Base-by-base conservation (phyloP, 2,797 vertebrate genomes). In the Chlorospingus flavigularis region DNA sequence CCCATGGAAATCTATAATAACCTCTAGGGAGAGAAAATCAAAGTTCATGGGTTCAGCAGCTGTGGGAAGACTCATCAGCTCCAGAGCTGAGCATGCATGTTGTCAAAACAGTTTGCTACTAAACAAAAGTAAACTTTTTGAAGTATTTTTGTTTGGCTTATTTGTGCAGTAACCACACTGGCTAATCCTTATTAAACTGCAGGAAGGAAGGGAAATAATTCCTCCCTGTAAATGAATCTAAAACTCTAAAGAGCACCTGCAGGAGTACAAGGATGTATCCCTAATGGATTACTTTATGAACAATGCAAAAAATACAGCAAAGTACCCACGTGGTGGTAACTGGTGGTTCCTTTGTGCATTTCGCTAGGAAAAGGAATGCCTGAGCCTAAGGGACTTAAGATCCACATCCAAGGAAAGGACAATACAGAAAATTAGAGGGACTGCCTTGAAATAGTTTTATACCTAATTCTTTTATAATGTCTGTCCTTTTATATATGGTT, bases 1-100 rank as follows among this genome's bases (percentile, higher is more conserved):
- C 28, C 23, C 67, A 24, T 77, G 70, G 39, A 94, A 95, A 94
- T 88, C 90, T 61, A 66, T 94, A 88, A 72, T 33, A 88, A 66
- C 33, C 71, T 79, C 70, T 76, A 42, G 50, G 66, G 80, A 81
- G 28, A 45, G n/a, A 86, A 90, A 91, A 92, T 86, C 62, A 68
- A 86, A 93, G 60, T 83, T 91, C 42, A 15, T 1, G 2, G 17
- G 45, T 76, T 89, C 18, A n/a, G 15, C 76, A n/a, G 23, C 66
- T 3, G 5, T 66, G 47, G 92, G 74, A 93, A 88, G 54, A 61
- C 85, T 85, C 79, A 76, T 55, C 89, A 90, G 43, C 39, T 65
- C 30, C 54, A 79, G 79, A 91, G 77, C 80, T 80, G 68, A 94
- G 58, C 84, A 42, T 54, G 55, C 57, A 71, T 11, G 3, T 33